Evolutionary conservation across 2,797 vertebrate species (phyloP).

Genomic region (Oceanodroma leucorhoa): DNA sequence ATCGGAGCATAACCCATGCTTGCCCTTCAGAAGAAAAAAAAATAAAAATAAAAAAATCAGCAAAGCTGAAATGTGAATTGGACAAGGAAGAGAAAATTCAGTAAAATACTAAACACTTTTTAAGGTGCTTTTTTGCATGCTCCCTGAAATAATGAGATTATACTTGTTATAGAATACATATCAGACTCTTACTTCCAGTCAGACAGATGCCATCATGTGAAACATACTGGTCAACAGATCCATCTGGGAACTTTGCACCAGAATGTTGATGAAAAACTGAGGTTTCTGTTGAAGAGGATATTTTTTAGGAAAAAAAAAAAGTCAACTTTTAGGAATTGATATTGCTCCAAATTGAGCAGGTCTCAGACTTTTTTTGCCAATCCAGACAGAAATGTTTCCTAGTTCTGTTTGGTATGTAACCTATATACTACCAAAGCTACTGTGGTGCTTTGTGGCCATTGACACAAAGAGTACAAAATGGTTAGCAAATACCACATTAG

Average conservation of each 20-base stretch:
- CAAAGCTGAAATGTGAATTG: not conserved
- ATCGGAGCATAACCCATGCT: not conserved
- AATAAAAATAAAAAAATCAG: not conserved
- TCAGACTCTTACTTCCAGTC: not conserved
- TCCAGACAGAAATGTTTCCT: not conserved
- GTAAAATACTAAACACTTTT: not conserved
- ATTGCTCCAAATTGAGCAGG: not conserved
- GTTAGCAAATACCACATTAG: not conserved
- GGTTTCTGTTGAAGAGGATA: not conserved
- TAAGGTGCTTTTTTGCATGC: not conserved
- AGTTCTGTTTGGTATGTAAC: not conserved
- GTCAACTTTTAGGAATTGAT: not conserved
- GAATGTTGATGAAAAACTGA: not conserved
- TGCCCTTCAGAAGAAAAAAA: not conserved
- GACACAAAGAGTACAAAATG: not conserved
- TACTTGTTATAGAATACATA: not conserved
- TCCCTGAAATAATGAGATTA: not conserved
- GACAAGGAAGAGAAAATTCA: constrained; percentile 1
- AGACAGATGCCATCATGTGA: not conserved
- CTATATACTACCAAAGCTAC: not conserved
- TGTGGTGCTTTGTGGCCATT: not conserved
- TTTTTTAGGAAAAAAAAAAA: not conserved
- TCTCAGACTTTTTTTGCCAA: not conserved
- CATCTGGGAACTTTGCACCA: not conserved
- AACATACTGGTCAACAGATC: not conserved